Percentiles rank a stretch among this genome's conserved stretches.
These are phyloP conservation scores for Drosophila melanocephala DNA, from an alignment of 2,888 invertebrate species.

Conservation along the genomic window DNA sequence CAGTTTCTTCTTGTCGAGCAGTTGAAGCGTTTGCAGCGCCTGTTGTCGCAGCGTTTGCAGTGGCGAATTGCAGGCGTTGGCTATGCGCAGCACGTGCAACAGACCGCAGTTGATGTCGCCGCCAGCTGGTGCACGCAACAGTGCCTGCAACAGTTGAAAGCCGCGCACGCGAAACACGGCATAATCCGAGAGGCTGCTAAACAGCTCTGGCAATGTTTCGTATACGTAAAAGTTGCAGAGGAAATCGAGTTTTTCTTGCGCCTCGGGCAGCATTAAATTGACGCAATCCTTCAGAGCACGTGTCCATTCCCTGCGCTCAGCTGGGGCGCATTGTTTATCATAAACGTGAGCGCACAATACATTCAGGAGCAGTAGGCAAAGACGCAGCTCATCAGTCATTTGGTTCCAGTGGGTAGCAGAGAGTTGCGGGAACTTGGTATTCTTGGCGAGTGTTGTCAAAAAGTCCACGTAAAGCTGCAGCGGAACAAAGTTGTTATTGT, in stretches of 20 bases:
- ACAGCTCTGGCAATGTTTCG: slow-evolving; percentile 45
- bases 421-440: slow-evolving; percentile 84
- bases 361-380: slow-evolving; percentile 73
- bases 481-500: slow-evolving; percentile 86
- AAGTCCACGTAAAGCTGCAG: slow-evolving; percentile 87
- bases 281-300: slow-evolving; percentile 85
- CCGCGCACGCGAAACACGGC: slow-evolving; percentile 87
- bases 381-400: slow-evolving; percentile 41
- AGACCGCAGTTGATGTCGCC: slow-evolving; percentile 47
- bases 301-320: slow-evolving; percentile 69
- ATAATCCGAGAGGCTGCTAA: slow-evolving; percentile 77
- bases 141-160: slow-evolving; percentile 81
- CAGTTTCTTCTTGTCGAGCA: slow-evolving; percentile 41
- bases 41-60: slow-evolving; percentile 87
- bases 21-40: slow-evolving; percentile 86
- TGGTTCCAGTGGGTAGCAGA: slow-evolving; percentile 74
- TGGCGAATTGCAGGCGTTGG: slow-evolving; percentile 87
- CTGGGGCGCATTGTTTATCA: slow-evolving; percentile 33
- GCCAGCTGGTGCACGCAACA: slow-evolving; percentile 44
- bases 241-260: slow-evolving; percentile 87
- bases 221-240: slow-evolving; percentile 87
- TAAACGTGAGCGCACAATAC: slow-evolving; percentile 50
- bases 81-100: slow-evolving; percentile 74
- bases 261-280: slow-evolving; percentile 85
- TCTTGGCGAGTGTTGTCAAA: slow-evolving; percentile 86